Conservation (phyloP, 2,888 invertebrate genomes). For the Leptogaster cylindrica region DNA sequence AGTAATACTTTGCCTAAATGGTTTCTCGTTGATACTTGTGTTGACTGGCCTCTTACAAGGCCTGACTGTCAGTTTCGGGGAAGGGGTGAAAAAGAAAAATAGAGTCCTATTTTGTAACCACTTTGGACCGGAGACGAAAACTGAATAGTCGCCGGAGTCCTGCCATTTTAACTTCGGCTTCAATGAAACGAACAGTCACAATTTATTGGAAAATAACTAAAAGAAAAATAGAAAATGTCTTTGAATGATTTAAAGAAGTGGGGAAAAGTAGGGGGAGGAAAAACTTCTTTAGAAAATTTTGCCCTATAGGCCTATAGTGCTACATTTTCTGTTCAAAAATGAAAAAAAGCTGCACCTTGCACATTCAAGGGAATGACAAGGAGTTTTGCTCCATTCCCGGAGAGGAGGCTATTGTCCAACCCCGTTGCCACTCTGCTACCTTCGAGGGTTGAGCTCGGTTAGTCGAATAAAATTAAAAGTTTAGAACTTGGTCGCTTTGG, state of each 20-base stretch:
- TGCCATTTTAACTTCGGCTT: neutral
- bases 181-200: conserved; percentile 9
- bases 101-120: too few species aligned
- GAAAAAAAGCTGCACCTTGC: too few species aligned
- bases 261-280: neutral
- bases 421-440: neutral
- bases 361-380: conserved; percentile 11
- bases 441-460: conserved; percentile 3
- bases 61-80: too few species aligned
- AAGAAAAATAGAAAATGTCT: conserved; percentile 17
- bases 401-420: conserved; percentile 5
- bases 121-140: too few species aligned
- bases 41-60: too few species aligned
- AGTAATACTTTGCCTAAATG: conserved; percentile 40
- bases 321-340: conserved; percentile 29
- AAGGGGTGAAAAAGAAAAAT: too few species aligned
- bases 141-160: conserved; percentile 10
- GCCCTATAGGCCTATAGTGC: conserved; percentile 20
- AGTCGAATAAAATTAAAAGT: conserved; percentile 40
- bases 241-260: too few species aligned
- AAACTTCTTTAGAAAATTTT: neutral
- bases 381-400: conserved; percentile 30
- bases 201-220: conserved; percentile 33
- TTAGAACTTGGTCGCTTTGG: conserved; percentile 20
- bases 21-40: conserved; percentile 20